These are phyloP conservation scores for Tetramorium simillimum DNA, from an alignment of 1,140 invertebrate species.

Conservation along the genomic window DNA sequence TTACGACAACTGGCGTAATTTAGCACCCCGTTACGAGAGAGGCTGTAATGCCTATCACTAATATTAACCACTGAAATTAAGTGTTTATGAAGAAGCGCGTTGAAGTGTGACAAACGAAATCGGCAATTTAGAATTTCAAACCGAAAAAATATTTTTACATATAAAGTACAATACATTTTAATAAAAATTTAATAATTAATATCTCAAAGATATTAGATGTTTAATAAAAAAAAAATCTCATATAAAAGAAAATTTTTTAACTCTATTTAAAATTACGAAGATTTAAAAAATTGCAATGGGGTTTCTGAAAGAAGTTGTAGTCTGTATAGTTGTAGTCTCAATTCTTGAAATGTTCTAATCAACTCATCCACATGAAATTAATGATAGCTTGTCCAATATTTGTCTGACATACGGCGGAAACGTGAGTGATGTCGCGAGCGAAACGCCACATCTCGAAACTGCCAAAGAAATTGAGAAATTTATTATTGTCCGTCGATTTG, in stretches of 20 bases:
- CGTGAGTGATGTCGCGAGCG: neutral
- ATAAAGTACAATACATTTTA: neutral
- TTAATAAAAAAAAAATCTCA: neutral
- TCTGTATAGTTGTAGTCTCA: neutral
- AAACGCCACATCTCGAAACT: neutral
- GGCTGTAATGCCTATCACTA: neutral
- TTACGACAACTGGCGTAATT: slow-evolving; percentile 43
- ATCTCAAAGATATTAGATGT: neutral
- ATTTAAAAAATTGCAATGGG: neutral
- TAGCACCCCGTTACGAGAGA: slow-evolving; percentile 8
- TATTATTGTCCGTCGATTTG: neutral
- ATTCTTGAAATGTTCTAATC: neutral
- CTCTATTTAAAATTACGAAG: neutral
- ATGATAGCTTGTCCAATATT: neutral
- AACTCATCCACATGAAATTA: neutral
- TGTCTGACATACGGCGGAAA: neutral
- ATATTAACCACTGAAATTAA: slow-evolving; percentile 34
- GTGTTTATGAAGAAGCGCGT: too few species aligned
- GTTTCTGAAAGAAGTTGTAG: neutral
- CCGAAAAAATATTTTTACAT: neutral
- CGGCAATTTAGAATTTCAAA: neutral
- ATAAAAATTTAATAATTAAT: slow-evolving; percentile 7
- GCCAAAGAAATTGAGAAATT: neutral
- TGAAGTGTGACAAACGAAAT: neutral
- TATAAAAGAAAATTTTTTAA: neutral